Conservation (phyloP, 2,113 vertebrate species). For the Hydrochoerus hydrochaeris region DNA sequence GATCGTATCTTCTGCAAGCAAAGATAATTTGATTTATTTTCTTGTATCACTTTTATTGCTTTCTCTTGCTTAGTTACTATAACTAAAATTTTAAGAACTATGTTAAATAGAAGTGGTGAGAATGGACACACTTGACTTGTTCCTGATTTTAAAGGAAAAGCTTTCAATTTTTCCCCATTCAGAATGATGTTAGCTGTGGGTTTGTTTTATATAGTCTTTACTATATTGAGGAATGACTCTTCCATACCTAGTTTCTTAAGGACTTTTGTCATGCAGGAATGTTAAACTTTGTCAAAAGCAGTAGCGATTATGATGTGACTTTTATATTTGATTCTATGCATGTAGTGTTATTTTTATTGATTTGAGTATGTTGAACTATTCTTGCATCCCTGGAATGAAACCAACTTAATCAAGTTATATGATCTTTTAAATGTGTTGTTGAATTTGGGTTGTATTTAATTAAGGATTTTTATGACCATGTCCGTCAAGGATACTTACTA, state of each 20-base stretch:
- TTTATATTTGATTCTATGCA: not conserved
- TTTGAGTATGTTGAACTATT: not conserved
- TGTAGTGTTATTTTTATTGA: not conserved
- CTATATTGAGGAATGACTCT: not conserved
- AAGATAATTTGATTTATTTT: not conserved
- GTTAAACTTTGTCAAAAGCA: not conserved
- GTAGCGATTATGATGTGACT: not conserved
- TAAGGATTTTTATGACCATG: not conserved
- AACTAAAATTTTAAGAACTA: not conserved
- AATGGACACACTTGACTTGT: not conserved
- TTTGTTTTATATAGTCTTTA: not conserved
- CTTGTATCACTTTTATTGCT: not conserved
- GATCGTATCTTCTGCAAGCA: not conserved
- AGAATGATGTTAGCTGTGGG: not conserved
- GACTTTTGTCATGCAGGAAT: not conserved
- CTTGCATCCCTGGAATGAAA: not conserved
- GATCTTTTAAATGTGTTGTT: not conserved
- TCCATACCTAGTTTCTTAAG: not conserved
- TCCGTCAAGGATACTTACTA: not conserved
- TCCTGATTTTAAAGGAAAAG: not conserved
- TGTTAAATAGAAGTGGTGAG: not conserved
- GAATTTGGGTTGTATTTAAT: not conserved
- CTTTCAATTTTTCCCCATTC: not conserved
- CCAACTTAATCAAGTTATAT: not conserved
- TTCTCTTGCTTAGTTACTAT: not conserved